Conservation (phyloP, 2,797 vertebrate genomes). For the Enteromius unitaeniatus region DNA sequence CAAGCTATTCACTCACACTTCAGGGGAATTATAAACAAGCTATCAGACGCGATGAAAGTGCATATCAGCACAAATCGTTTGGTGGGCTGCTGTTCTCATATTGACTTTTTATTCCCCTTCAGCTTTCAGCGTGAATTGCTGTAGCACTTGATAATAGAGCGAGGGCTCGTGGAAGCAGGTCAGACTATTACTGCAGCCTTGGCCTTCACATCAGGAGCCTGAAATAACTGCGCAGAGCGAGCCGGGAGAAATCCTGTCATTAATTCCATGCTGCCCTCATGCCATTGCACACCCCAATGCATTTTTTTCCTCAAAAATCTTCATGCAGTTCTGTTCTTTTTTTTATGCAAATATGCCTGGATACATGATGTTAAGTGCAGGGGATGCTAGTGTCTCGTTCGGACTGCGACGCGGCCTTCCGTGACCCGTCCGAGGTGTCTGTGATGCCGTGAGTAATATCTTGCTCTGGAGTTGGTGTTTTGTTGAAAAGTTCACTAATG, state of each 20-base stretch:
- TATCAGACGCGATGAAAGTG: conserved; percentile 60
- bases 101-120: conserved; percentile 54
- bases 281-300: background rate
- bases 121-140: conserved; percentile 62
- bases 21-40: conserved; percentile 62
- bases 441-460: conserved; percentile 31
- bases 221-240: conserved; percentile 8
- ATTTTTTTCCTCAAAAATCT: background rate
- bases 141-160: conserved; percentile 52
- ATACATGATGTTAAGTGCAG: background rate
- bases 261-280: background rate
- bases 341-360: background rate
- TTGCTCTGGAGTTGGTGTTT: conserved; percentile 43
- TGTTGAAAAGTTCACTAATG: conserved; percentile 50
- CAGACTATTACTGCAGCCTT: conserved; percentile 54
- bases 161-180: conserved; percentile 44
- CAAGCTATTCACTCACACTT: conserved; percentile 55
- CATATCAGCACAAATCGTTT: conserved; percentile 62
- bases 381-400: background rate
- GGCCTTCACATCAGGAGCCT: conserved; percentile 41
- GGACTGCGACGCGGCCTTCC: background rate
- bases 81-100: conserved; percentile 58
- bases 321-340: background rate
- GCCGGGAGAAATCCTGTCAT: background rate
- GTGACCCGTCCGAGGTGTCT: background rate